Conservation (phyloP, 2,888 invertebrate species). For the Melangyna quadrimaculata region DNA sequence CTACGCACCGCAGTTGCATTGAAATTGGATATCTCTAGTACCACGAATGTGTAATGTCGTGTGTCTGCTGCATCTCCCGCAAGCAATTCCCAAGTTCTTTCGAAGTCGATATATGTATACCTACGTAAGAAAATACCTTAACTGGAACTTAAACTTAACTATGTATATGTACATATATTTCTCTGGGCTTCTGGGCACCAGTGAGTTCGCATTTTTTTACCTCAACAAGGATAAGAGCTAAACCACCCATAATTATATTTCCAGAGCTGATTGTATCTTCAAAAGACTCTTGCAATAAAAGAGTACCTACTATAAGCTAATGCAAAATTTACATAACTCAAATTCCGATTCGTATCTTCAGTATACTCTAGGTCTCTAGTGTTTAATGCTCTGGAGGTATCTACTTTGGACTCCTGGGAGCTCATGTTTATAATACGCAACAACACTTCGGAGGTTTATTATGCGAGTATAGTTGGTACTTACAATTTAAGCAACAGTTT, state of each 20-base stretch:
- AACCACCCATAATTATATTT: constrained; percentile 61
- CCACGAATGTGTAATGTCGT: neutral
- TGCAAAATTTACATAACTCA: constrained; percentile 63
- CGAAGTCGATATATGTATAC: neutral
- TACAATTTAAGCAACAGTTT: neutral
- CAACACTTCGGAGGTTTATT: neutral
- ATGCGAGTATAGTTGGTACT: neutral
- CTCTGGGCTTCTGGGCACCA: constrained; percentile 7
- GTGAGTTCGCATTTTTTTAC: constrained; percentile 17
- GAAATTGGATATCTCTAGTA: constrained; percentile 32
- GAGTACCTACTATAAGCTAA: constrained; percentile 15
- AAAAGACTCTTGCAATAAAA: neutral
- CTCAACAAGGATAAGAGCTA: constrained; percentile 11
- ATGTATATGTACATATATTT: neutral
- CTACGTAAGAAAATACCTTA: constrained; percentile 28
- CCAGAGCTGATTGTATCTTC: constrained; percentile 51
- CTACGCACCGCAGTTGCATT: constrained; percentile 21
- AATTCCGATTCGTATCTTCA: constrained; percentile 65
- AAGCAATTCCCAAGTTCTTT: constrained; percentile 19
- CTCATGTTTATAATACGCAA: neutral
- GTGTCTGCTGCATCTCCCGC: constrained; percentile 6
- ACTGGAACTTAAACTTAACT: constrained; percentile 1
- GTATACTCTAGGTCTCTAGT: no score
- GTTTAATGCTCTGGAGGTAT: constrained; percentile 21
- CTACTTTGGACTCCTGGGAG: neutral